A percentile compares a stretch with the other conserved stretches of the same genome.
Evolutionary conservation across 2,113 vertebrate species (phyloP).

Genomic region (Hemibagrus wyckioides): DNA sequence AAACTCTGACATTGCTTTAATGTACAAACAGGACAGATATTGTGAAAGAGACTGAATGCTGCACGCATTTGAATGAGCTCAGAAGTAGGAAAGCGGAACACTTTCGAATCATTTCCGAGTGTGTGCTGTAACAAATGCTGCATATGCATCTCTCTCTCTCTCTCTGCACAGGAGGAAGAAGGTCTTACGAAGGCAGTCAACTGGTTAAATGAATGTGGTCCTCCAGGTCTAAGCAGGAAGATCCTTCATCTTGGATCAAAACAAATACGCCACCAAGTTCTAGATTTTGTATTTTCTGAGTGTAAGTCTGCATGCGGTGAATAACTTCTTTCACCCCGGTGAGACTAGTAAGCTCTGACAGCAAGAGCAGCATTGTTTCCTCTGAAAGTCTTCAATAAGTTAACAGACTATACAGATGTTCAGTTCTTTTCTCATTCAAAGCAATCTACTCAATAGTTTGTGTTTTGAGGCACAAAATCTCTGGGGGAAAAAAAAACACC

Average conservation of each 20-base stretch:
- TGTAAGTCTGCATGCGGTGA: conserved; percentile 76
- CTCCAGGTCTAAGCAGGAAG: conserved; percentile 55
- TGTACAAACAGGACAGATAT: not conserved
- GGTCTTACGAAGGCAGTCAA: conserved; percentile 64
- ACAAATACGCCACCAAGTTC: conserved; percentile 51
- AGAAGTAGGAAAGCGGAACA: not conserved
- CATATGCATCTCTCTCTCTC: not conserved
- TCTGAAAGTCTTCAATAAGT: not conserved
- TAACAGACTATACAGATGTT: not conserved
- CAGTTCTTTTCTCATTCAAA: too few species aligned
- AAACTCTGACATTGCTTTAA: not conserved
- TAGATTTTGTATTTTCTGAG: conserved; percentile 77
- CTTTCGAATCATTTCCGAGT: too few species aligned
- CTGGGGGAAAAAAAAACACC: too few species aligned
- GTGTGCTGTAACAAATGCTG: too few species aligned
- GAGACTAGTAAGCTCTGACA: not conserved
- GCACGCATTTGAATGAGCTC: not conserved
- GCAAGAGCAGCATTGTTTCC: not conserved
- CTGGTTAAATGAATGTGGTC: conserved; percentile 75
- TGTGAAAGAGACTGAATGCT: not conserved
- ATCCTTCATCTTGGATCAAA: conserved; percentile 63
- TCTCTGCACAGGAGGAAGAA: not conserved
- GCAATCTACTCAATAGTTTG: too few species aligned
- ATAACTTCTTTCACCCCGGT: not conserved
- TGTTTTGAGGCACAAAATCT: too few species aligned